A percentile compares a stretch with the other conserved stretches of the same genome.
These are phyloP conservation scores for Gambusia yucatana DNA, from an alignment of 2,797 vertebrate species.

Conservation along the genomic window DNA sequence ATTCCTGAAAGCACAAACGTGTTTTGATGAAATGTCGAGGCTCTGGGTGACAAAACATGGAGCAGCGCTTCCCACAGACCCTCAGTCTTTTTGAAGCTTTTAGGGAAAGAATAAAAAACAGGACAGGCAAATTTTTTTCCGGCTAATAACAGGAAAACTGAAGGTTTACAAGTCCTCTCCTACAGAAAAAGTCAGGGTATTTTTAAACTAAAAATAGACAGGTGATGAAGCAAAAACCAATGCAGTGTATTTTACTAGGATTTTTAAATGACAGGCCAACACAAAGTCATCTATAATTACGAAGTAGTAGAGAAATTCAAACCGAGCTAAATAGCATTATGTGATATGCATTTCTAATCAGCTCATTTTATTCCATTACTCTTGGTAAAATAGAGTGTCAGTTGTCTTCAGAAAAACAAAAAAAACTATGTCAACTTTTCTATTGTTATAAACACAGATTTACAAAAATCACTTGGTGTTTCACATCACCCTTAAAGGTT, in stretches of 20 bases:
- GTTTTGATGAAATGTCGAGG: not conserved
- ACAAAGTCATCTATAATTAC: not conserved
- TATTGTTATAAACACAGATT: not conserved
- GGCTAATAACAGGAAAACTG: not conserved
- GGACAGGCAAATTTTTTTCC: not conserved
- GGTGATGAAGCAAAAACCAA: not conserved
- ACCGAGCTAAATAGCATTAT: not conserved
- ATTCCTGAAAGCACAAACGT: constrained; percentile 81
- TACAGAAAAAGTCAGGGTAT: not conserved
- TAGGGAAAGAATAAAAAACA: not conserved
- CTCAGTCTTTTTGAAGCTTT: not conserved
- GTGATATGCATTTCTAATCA: not conserved
- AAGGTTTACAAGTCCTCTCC: not conserved
- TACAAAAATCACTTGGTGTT: not conserved
- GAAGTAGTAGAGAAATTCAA: not conserved
- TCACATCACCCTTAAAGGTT: not conserved
- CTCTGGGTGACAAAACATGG: not conserved
- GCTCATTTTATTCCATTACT: not conserved
- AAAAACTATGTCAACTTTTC: not conserved
- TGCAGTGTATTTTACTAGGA: not conserved
- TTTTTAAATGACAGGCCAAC: not conserved
- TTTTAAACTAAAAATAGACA: not conserved
- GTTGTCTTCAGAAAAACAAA: not conserved
- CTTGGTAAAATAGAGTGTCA: not conserved
- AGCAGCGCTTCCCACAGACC: not conserved